These are phyloP conservation scores for Dasyornis broadbenti DNA, from an alignment of 2,113 vertebrate species.

Conservation along the genomic window DNA sequence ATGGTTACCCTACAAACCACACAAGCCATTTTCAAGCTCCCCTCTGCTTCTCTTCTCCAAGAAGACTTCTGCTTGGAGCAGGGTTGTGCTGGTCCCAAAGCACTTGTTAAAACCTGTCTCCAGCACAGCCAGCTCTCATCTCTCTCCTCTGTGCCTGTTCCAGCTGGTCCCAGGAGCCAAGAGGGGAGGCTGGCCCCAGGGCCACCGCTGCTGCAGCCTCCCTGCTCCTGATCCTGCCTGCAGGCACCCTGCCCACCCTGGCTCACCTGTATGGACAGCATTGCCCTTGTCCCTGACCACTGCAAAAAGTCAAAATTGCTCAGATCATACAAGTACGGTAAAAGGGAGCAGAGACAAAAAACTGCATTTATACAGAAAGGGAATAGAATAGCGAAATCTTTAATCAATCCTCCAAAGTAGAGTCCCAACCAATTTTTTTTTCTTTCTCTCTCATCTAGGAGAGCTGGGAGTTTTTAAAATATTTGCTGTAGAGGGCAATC, in stretches of 20 bases:
- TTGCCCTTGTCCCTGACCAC: background rate
- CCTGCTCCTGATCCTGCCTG: background rate
- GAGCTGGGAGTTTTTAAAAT: background rate
- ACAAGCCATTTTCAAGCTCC: background rate
- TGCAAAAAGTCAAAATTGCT: background rate
- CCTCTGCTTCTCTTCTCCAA: background rate
- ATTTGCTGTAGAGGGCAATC: background rate
- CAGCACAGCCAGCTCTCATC: background rate
- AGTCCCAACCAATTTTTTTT: background rate
- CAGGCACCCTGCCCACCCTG: background rate
- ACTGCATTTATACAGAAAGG: background rate
- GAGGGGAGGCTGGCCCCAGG: background rate
- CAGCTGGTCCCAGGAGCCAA: rapidly evolving
- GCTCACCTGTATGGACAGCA: background rate
- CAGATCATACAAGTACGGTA: background rate
- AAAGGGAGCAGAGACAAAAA: background rate
- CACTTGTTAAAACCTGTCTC: slow-evolving; percentile 5
- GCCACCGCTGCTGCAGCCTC: background rate
- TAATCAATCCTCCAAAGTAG: background rate
- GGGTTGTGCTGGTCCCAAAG: background rate
- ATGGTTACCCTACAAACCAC: background rate
- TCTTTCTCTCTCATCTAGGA: background rate
- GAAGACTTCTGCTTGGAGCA: background rate
- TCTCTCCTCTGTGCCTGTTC: background rate
- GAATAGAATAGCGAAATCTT: background rate